Conservation (phyloP, 2,888 invertebrate species). For the Andrena dorsata region DNA sequence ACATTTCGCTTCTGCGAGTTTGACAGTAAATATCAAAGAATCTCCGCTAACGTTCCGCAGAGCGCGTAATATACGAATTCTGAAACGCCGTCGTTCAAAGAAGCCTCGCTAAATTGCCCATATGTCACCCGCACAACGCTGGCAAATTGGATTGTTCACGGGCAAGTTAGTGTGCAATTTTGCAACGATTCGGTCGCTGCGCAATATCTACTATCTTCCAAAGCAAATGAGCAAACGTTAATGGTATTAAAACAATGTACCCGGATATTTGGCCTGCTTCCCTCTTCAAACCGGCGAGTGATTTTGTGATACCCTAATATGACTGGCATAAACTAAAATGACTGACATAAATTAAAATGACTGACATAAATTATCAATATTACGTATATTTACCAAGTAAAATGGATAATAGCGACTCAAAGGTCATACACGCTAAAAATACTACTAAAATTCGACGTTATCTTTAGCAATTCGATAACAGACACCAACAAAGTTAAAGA, state of each 20-base stretch:
- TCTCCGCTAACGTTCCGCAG: background rate
- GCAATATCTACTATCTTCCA: background rate
- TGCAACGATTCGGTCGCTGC: background rate
- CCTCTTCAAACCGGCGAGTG: background rate
- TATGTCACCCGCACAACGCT: background rate
- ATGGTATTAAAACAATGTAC: conserved; percentile 7
- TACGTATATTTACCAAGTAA: background rate
- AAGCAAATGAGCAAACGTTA: background rate
- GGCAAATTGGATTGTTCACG: background rate
- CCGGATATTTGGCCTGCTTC: background rate
- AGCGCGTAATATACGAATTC: background rate
- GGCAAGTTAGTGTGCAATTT: background rate
- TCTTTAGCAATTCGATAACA: too few relatives aligned
- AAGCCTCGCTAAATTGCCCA: background rate
- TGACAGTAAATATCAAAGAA: conserved; percentile 41
- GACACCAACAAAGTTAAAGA: too few relatives aligned
- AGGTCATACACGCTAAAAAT: too few relatives aligned
- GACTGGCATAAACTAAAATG: background rate
- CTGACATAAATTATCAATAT: too few relatives aligned
- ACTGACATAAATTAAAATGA: background rate
- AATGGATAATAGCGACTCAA: background rate
- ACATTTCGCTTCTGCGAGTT: conserved; percentile 36
- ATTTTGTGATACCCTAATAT: background rate
- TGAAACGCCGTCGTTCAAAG: background rate
- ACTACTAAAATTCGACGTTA: too few relatives aligned